Evolutionary conservation across 2,888 invertebrate species (phyloP), one percentile per base, ranked within the genome.

Genomic region (Diaphora mendica): DNA sequence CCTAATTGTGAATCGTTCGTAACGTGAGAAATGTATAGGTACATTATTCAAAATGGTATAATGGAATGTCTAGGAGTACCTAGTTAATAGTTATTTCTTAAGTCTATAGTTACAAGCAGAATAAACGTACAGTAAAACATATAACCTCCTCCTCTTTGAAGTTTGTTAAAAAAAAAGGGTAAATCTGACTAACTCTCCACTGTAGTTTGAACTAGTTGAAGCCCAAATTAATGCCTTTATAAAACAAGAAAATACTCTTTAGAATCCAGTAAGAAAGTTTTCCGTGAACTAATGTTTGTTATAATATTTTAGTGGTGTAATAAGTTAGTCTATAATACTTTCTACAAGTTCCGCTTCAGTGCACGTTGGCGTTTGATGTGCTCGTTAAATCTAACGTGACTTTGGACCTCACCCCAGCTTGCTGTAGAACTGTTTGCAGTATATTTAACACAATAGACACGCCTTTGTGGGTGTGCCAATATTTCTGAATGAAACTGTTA

Each of bases 291-390:
- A 62, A 62, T 62, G 26, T 67, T 48, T 44, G 48, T 48, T 48
- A 33, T 8, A 33, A 48, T 33, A 67, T 48, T 48, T 67, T 67
- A 48, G 33, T 48, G 48, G 33, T 67, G 20, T 64, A 39, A 66
- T 64, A 68, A 72, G 55, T 77, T 73, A 69, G 62, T 68, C 74
- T 77, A 78, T 75, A 74, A 76, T 75, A 80, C 82, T 81, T 83
- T 70, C 81, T 73, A 77, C 79, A 79, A 82, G 82, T 88, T 88
- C 85, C 82, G 82, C 86, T 86, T 87, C 87, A 86, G 78, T 88
- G 89, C 90, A 90, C 90, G 90, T 88, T 89, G 87, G 86, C 86
- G 86, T 88, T 91, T 92, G 90, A 92, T 91, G 89, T 86, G 85
- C 77, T 87, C 88, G 86, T 92, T 90, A 92, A 91, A 90, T 89